phyloP scores from a whole-genome alignment of 2,797 vertebrate genomes.

The Urophycis tenuis region DNA sequence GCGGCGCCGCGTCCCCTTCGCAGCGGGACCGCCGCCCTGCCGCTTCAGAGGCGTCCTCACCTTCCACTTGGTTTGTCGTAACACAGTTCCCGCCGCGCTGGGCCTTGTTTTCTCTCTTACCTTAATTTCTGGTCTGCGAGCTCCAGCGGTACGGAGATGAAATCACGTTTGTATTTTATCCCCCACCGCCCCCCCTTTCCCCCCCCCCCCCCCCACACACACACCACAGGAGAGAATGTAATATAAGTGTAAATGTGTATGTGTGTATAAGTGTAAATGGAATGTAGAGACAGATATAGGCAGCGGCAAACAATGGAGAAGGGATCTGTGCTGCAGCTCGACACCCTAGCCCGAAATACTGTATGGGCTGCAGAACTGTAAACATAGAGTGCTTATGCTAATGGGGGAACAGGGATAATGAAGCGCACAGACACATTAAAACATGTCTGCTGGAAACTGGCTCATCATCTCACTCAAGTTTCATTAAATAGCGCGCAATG shows the following conservation, averaged over 20 bases:
- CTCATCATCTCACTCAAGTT: slow-evolving; percentile 5
- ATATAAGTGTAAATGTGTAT: slow-evolving; percentile 6
- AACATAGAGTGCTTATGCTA: not conserved
- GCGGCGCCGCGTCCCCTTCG: too few species aligned
- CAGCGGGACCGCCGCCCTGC: too few species aligned
- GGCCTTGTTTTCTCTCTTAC: not conserved
- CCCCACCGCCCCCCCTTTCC: too few species aligned
- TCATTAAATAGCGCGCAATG: not conserved
- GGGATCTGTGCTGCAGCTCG: not conserved
- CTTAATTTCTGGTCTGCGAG: not conserved
- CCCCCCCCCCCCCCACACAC: not conserved
- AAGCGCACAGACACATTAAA: not conserved
- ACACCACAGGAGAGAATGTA: not conserved
- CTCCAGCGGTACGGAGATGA: not conserved
- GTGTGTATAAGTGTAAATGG: slow-evolving; percentile 6
- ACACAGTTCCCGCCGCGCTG: not conserved
- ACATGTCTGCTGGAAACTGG: not conserved
- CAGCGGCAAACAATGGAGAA: not conserved
- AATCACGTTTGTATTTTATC: not conserved
- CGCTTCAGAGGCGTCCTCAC: not conserved
- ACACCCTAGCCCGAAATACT: not conserved
- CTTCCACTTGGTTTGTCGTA: not conserved
- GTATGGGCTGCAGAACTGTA: not conserved
- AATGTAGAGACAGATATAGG: not conserved
- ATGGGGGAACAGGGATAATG: not conserved